Evolutionary conservation across 2,113 vertebrate species (phyloP), one percentile per base, ranked within the genome.

Genomic region (Solenodon paradoxus): DNA sequence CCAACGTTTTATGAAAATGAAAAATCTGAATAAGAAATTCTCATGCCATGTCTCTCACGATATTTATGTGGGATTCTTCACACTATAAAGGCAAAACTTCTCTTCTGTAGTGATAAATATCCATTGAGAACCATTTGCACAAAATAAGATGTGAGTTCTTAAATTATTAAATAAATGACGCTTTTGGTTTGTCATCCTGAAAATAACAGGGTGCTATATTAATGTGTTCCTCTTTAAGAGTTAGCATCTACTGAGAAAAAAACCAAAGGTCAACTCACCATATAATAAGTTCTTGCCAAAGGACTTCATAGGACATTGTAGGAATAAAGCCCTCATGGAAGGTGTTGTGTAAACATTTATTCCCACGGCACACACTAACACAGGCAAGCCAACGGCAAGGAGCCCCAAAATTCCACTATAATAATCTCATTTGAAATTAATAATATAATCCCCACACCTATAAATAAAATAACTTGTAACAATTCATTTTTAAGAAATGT

Each of bases 81-180:
- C 1, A 85, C 64, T n/a, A 10, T 13, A 66, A 80, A 85, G 77
- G 64, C 26, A 81, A 87, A 94, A 55, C 74, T 53, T 90, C 72
- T 93, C n/a, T 79, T 86, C 26, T 38, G 7, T 63, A 53, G 38
- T 53, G 72, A 78, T 92, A 79, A 88, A 94, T 88, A 93, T 79
- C 72, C 84, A 72, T 19, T 74, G 61, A 95, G 51, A 74, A n/a
- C 32, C 63, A 72, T 89, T 94, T 93, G 78, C 69, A 88, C 2
- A 88, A n/a, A 85, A 51, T 66, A 94, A 71, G 80, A 74, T 22
- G 6, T 32, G 47, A 51, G n/a, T 90, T 94, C 64, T 77, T 92
- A 78, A 96, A 53, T 72, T 96, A 91, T 72, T 82, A 74, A 93
- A 95, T 94, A 94, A 97, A 79, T 79, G 80, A 71, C 47, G 35